Conservation (phyloP, 2,113 vertebrate species). For the Phaethornis superciliosus region DNA sequence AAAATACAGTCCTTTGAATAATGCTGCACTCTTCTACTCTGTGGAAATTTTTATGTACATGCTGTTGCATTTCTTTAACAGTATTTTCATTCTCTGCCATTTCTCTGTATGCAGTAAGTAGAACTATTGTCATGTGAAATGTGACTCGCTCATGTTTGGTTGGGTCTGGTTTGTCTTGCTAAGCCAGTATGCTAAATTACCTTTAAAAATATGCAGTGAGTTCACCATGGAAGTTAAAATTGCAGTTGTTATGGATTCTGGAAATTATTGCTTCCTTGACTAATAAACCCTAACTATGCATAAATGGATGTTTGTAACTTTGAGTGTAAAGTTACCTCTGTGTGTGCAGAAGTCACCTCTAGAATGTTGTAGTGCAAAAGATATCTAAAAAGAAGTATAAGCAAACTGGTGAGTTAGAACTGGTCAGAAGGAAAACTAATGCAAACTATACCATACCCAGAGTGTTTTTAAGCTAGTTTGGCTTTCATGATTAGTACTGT, state of each 20-base stretch:
- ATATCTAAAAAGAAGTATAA: not conserved
- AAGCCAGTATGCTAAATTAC: not conserved
- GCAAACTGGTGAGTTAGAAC: not conserved
- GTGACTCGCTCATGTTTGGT: not conserved
- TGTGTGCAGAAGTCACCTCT: not conserved
- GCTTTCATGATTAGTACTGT: not conserved
- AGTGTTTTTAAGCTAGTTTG: not conserved
- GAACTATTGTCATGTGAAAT: not conserved
- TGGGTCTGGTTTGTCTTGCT: conserved; percentile 8
- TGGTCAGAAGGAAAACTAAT: not conserved
- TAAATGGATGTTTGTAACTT: not conserved
- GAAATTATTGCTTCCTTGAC: not conserved
- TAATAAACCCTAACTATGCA: not conserved
- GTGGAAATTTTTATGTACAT: not conserved
- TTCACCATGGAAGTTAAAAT: not conserved
- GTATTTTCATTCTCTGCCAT: not conserved
- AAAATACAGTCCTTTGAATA: not conserved
- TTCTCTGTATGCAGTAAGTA: not conserved
- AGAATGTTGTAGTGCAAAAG: not conserved
- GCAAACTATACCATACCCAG: not conserved
- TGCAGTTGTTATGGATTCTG: not conserved
- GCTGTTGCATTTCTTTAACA: not conserved
- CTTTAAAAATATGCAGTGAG: not conserved
- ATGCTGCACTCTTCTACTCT: not conserved
- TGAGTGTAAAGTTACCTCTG: not conserved